These are phyloP conservation scores for Callipepla californica DNA, from an alignment of 2,113 vertebrate species.

Conservation along the genomic window DNA sequence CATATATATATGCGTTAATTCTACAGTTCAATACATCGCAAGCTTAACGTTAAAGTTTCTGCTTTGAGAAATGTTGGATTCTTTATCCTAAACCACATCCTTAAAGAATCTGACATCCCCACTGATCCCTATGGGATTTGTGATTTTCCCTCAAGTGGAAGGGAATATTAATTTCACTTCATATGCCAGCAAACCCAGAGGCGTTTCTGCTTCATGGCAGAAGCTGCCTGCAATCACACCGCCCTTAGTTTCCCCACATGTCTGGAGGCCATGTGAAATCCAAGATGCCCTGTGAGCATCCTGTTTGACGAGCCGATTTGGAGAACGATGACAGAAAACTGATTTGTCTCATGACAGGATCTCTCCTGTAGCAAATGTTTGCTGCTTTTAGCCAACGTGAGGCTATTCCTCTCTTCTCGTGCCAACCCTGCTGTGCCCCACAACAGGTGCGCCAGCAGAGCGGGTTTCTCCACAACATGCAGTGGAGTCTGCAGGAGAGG, in stretches of 20 bases:
- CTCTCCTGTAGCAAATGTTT: rapidly evolving
- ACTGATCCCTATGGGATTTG: neutral
- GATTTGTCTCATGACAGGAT: neutral
- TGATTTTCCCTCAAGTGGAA: neutral
- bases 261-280: neutral
- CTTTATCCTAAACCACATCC: neutral
- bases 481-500: neutral
- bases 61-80: neutral
- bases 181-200: neutral
- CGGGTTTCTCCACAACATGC: neutral
- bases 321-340: neutral
- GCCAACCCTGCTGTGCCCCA: neutral
- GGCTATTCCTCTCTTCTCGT: neutral
- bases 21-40: neutral
- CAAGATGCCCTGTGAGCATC: neutral
- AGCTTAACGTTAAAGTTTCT: neutral
- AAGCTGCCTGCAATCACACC: neutral
- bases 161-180: neutral
- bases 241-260: neutral
- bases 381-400: neutral
- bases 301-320: neutral
- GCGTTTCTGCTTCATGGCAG: neutral
- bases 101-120: neutral
- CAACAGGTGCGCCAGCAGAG: neutral
- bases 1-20: neutral